Evolutionary conservation across 2,888 invertebrate genomes (phyloP).

Genomic region (Plebejus melissa): DNA sequence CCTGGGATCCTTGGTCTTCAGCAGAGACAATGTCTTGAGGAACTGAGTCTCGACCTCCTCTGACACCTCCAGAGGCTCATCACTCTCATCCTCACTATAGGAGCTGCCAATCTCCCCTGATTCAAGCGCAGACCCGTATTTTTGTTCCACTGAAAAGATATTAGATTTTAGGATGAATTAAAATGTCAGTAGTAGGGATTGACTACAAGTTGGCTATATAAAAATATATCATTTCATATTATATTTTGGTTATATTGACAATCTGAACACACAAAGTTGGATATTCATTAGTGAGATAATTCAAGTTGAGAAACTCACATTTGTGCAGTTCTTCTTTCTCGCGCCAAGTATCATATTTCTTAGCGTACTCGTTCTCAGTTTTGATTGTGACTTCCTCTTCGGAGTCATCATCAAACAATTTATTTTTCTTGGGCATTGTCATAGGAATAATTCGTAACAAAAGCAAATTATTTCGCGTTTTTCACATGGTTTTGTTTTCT

Average conservation of each 20-base stretch:
- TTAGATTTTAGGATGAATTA: neutral
- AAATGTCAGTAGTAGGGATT: neutral
- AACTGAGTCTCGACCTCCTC: slow-evolving; percentile 91
- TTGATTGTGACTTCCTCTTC: slow-evolving; percentile 79
- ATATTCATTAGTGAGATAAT: neutral
- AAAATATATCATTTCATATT: too few relatives aligned
- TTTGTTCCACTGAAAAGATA: slow-evolving; percentile 82
- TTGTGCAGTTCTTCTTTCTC: slow-evolving; percentile 92
- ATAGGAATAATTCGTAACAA: neutral
- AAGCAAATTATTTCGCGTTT: neutral
- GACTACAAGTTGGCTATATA: neutral
- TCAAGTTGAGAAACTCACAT: slow-evolving; percentile 68
- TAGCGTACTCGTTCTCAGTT: slow-evolving; percentile 89
- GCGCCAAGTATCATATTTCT: slow-evolving; percentile 89
- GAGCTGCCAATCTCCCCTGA: slow-evolving; percentile 68
- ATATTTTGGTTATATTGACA: too few relatives aligned
- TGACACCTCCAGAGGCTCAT: slow-evolving; percentile 75
- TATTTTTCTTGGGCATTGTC: slow-evolving; percentile 44
- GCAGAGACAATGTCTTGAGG: slow-evolving; percentile 88
- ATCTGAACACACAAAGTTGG: too few relatives aligned
- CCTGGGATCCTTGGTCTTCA: slow-evolving; percentile 93
- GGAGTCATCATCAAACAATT: slow-evolving; percentile 77
- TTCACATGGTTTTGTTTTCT: slow-evolving; percentile 22
- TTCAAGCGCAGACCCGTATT: slow-evolving; percentile 81
- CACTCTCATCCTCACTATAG: slow-evolving; percentile 83